Base-by-base conservation (phyloP, 2,113 vertebrate genomes). In the Steatornis caripensis region DNA sequence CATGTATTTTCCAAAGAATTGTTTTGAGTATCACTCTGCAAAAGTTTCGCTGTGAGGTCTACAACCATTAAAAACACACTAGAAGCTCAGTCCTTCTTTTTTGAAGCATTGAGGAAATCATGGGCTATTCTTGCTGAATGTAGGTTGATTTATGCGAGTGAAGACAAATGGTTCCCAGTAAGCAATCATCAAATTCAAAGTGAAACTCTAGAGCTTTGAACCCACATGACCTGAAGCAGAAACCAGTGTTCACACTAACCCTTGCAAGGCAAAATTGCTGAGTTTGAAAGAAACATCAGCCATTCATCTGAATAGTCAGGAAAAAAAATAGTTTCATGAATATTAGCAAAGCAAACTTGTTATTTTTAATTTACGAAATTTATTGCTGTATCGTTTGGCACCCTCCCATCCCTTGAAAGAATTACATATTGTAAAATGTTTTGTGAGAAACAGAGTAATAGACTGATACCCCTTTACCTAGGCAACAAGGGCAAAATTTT, bases 121-220 rank as follows among this genome's bases (percentile, higher is more conserved):
- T 36, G 37, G 58, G 18, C 26, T 69, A 29, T 46, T 90, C 66
- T 88, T 94, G 51, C 34, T 93, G 87, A 92, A 91, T n/a, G 46
- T 45, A 82, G 12, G 60, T 75, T 95, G 95, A 96, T 94, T 97
- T 96, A 96, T 94, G 58, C 0, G 0, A 84, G 70, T 74, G 82
- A 95, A 94, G 95, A 97, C 95, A 97, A 96, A 93, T 78, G 79
- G 49, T 74, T 94, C 92, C 90, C 87, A 87, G 78, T 93, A 76
- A 89, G 84, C 39, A 92, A 96, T 94, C 91, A 96, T 53, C 94
- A 95, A 77, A 96, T 72, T 94, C 88, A 84, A 95, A 95, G 79
- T 71, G 95, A 96, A 97, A 96, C 39, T 94, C 85, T 77, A 94
- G 92, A 83, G 37, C 54, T 95, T 96, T 96, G 90, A 96, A 96